Conservation (phyloP, 1,140 invertebrate genomes). For the Drosophila subobscura region DNA sequence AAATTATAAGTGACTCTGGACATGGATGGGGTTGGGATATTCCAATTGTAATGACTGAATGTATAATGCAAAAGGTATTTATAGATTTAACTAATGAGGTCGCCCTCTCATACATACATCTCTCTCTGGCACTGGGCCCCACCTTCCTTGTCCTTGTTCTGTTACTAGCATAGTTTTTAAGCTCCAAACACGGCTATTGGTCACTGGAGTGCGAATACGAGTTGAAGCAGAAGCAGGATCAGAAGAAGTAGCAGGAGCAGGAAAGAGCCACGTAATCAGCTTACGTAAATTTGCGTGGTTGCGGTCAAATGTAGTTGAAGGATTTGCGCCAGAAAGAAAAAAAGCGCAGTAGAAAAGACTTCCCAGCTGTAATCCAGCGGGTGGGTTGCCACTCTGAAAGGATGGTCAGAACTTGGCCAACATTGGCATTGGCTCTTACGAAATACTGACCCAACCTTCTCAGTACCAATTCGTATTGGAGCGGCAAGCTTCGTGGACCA, state of each 20-base stretch:
- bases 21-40: too few species aligned
- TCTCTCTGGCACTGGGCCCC: constrained; percentile 8
- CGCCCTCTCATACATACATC: background rate
- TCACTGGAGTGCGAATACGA: constrained; percentile 26
- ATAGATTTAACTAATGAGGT: constrained; percentile 35
- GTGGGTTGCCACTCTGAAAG: background rate
- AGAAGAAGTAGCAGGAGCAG: background rate
- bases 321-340: constrained; percentile 60
- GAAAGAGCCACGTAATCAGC: constrained; percentile 62
- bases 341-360: constrained; percentile 50
- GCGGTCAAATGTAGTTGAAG: constrained; percentile 63
- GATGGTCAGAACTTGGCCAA: too few species aligned
- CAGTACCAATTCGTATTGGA: too few species aligned
- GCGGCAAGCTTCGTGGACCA: too few species aligned
- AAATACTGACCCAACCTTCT: too few species aligned
- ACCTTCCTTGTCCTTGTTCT: background rate
- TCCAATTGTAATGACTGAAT: too few species aligned
- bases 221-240: background rate
- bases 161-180: constrained; percentile 5
- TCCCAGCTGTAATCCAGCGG: constrained; percentile 36
- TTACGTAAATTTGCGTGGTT: constrained; percentile 72
- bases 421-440: too few species aligned
- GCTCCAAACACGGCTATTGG: constrained; percentile 39
- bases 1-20: constrained; percentile 1
- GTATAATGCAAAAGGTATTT: constrained; percentile 20